phyloP scores from a whole-genome alignment of 2,797 vertebrate species.

The Cryptoprocta ferox region DNA sequence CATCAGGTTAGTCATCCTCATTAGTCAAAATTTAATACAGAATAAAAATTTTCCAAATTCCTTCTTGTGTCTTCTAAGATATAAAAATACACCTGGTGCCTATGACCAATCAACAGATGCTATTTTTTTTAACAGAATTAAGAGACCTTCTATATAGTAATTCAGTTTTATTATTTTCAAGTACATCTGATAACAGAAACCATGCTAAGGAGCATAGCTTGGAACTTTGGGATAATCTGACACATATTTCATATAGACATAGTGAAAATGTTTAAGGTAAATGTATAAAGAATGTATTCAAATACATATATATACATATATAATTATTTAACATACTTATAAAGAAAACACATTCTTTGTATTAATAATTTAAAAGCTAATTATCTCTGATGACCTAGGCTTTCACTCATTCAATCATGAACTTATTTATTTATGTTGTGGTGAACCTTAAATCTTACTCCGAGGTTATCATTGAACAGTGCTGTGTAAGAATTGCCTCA shows the following conservation, averaged over 20 bases:
- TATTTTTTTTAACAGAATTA: not conserved
- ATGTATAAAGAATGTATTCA: not conserved
- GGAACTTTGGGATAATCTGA: not conserved
- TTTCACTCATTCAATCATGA: not conserved
- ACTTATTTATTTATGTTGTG: not conserved
- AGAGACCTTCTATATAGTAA: not conserved
- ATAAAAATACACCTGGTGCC: not conserved
- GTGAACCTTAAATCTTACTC: not conserved
- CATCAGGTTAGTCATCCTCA: not conserved
- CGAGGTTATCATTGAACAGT: not conserved
- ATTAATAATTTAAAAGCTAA: not conserved
- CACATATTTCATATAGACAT: not conserved
- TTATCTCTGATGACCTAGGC: not conserved
- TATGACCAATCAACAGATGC: not conserved
- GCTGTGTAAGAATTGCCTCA: not conserved
- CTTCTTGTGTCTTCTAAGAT: not conserved
- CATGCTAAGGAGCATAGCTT: not conserved
- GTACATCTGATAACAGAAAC: not conserved
- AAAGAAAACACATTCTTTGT: not conserved
- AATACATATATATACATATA: not conserved
- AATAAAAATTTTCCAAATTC: not conserved
- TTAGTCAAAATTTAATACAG: not conserved
- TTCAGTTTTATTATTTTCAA: not conserved
- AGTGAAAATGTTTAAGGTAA: not conserved
- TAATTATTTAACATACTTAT: not conserved